Evolutionary conservation across 30 jellyfish, hydroid and myxozoan genomes (phyloP), one percentile per base, ranked within the genome.

Genomic region (Morbakka virulenta): DNA sequence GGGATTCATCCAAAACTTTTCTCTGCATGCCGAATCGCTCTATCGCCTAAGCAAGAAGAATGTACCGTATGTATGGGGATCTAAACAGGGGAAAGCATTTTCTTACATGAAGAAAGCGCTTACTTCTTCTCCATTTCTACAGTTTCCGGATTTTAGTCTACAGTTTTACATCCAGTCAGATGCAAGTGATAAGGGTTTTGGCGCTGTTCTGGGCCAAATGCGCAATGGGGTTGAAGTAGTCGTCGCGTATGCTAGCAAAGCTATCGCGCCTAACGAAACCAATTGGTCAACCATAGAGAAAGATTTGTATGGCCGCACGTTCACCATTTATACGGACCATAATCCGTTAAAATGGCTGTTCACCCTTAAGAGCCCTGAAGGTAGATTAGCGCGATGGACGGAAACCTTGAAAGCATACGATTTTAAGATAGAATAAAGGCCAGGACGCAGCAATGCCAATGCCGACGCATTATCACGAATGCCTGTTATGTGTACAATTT

Each of bases 381-480:
- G 91, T 30, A 70, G 86, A 28, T 47, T 57, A 35, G 72, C 87
- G 12, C 72, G 93, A 13, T 81, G 89, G 93, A 53, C 74, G 24
- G 65, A 30, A 30, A 50, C 81, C 65, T 65, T 72, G 2, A 63
- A 82, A 32, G 88, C 53, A 41, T 82, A 81, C 31, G 87, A 81
- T 49, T 64, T 64, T 33, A 51, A 41, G 86, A 30, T 80, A 32
- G 84, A 67, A 50, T 62, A 81, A 32, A 72, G 86, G 50, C 88
- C 93, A 28, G 93, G 93, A 1, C 12, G 14, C 1, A 11, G 64
- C 67, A 71, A 72, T 48, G 83, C 74, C 1, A 74, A 71, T 28
- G 94, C 94, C 4, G 94, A 72, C 53, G 89, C 83, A 61, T 32
- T 82, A 23, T 82, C 94, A 6, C 74, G 75, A 4, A 63, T 64